Percentiles rank a stretch among this genome's conserved stretches.
Conservation (phyloP, 2,113 vertebrate genomes). For the Sinosuthora webbiana region DNA sequence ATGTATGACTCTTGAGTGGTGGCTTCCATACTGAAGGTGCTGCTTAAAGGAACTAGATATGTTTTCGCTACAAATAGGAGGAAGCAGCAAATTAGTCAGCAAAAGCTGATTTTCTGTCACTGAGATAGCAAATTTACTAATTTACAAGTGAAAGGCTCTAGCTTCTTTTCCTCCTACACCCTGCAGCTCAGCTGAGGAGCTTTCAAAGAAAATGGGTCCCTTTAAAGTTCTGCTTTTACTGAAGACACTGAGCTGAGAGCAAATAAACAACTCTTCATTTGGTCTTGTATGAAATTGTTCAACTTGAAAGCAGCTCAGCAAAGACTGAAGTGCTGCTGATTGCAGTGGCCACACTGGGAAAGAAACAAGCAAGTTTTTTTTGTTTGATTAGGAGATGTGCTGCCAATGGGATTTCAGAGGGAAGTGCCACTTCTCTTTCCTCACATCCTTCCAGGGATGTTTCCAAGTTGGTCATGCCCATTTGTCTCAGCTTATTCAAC, state of each 20-base stretch:
- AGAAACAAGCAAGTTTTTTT: not conserved
- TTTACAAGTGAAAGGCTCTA: conserved; percentile 13
- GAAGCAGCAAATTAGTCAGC: not conserved
- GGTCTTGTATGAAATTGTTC: conserved; percentile 4
- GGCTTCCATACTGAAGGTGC: not conserved
- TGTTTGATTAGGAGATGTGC: not conserved
- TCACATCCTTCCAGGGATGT: not conserved
- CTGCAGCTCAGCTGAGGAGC: not conserved
- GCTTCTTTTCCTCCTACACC: not conserved
- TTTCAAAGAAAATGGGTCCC: conserved; percentile 29
- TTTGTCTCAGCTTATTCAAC: not conserved
- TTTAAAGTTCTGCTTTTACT: conserved; percentile 26
- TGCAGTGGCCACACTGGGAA: not conserved
- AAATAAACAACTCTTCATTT: conserved; percentile 27
- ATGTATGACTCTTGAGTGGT: not conserved
- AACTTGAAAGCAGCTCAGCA: conserved; percentile 17
- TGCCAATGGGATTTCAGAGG: not conserved
- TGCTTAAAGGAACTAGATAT: not conserved
- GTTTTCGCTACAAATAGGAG: not conserved
- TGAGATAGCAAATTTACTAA: not conserved
- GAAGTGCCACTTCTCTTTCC: not conserved
- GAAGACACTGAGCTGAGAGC: not conserved
- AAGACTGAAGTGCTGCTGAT: conserved; percentile 11
- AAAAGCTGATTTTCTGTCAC: not conserved
- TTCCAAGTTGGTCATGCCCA: not conserved